A percentile compares a stretch with the other conserved stretches of the same genome.
Evolutionary conservation across 2,888 invertebrate species (phyloP).

Genomic region (Thyatira batis): DNA sequence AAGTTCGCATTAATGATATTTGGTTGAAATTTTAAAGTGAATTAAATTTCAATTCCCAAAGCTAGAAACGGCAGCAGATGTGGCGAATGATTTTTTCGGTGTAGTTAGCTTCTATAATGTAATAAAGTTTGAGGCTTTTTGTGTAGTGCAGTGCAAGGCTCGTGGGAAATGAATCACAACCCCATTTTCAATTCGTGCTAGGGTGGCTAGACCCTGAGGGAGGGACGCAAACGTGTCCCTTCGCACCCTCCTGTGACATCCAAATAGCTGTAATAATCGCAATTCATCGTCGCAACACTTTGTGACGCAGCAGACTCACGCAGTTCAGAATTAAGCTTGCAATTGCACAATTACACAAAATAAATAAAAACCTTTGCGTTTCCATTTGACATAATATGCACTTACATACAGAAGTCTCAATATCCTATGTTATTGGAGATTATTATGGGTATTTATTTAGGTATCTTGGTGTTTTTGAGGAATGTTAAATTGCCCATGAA

Average conservation of each 20-base stretch:
- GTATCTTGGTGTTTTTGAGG: too few relatives aligned
- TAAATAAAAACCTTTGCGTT: not conserved
- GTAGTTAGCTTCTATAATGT: constrained; percentile 40
- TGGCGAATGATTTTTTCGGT: constrained; percentile 36
- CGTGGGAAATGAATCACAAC: constrained; percentile 81
- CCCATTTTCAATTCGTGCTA: constrained; percentile 74
- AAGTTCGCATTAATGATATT: not conserved
- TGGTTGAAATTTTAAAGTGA: not conserved
- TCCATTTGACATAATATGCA: not conserved
- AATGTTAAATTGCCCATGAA: too few relatives aligned
- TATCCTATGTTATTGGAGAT: not conserved
- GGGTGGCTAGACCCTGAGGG: constrained; percentile 62
- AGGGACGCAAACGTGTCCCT: constrained; percentile 54
- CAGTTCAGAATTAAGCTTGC: not conserved
- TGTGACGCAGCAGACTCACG: constrained; percentile 16
- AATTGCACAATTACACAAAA: not conserved
- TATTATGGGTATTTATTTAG: too few relatives aligned
- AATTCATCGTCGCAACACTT: constrained; percentile 56
- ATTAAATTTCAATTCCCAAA: not conserved
- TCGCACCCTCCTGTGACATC: constrained; percentile 73
- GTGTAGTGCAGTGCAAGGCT: constrained; percentile 58
- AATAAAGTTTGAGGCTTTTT: constrained; percentile 63
- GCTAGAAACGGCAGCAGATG: constrained; percentile 24
- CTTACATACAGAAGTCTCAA: not conserved
- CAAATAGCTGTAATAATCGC: constrained; percentile 74